Percentiles rank a stretch among this genome's conserved stretches.
Conservation (phyloP, 1,140 invertebrate species). For the Agrypnia vestita region DNA sequence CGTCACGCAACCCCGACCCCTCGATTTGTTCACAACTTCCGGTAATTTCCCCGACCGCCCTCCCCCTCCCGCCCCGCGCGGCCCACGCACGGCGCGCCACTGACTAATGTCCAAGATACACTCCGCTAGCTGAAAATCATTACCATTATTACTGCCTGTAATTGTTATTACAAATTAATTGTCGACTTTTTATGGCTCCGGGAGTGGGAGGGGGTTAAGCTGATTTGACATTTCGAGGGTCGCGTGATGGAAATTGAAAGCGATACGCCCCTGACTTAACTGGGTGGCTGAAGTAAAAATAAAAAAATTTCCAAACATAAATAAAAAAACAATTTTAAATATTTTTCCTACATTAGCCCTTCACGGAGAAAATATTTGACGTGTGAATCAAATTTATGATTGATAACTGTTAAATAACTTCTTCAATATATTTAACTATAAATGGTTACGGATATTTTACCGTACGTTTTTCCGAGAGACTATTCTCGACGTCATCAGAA, state of each 20-base stretch:
- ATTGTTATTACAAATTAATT: conserved; percentile 40
- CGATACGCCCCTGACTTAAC: conserved; percentile 7
- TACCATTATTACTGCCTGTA: conserved; percentile 10
- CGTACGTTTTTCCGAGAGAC: too few relatives aligned
- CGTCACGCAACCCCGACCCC: conserved; percentile 30
- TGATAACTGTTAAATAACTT: too few relatives aligned
- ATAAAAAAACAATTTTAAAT: too few relatives aligned
- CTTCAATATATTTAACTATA: too few relatives aligned
- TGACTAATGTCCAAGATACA: conserved; percentile 26
- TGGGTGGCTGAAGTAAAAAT: too few relatives aligned
- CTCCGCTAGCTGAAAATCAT: conserved; percentile 23
- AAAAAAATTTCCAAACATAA: too few relatives aligned
- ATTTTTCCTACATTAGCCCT: too few relatives aligned
- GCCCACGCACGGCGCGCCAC: conserved; percentile 12
- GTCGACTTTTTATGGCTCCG: conserved; percentile 20
- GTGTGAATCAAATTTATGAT: too few relatives aligned
- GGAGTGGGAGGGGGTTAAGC: background rate
- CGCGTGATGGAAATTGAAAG: conserved; percentile 31
- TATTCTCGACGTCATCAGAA: too few relatives aligned
- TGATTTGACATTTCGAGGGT: conserved; percentile 28
- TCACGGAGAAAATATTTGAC: too few relatives aligned
- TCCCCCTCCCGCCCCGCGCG: background rate
- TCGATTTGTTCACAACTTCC: conserved; percentile 41
- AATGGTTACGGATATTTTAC: too few relatives aligned
- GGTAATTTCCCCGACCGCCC: conserved; percentile 16